Evolutionary conservation across 1,140 invertebrate genomes (phyloP).

Genomic region (Conus ventricosus): DNA sequence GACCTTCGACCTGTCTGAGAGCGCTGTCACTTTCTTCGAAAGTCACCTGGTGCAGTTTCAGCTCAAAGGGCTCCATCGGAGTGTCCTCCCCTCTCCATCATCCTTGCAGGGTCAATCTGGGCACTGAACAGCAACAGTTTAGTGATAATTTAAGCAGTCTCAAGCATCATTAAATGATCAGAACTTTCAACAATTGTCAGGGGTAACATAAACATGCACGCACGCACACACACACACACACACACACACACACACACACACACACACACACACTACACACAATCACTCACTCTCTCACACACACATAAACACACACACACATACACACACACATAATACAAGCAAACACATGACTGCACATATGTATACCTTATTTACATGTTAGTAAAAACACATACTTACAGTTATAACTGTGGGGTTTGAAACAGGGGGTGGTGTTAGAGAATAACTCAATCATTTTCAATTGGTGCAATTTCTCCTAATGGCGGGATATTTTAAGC

Average conservation of each 20-base stretch:
- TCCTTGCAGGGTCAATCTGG: conserved; percentile 29
- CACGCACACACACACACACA: neutral
- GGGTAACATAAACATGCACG: neutral
- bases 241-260: conserved; percentile 8
- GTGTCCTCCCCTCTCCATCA: conserved; percentile 27
- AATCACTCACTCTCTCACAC: too few relatives aligned
- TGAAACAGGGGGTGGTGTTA: too few relatives aligned
- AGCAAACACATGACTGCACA: too few relatives aligned
- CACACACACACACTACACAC: conserved; percentile 6
- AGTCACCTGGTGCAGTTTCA: conserved; percentile 68
- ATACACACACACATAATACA: neutral
- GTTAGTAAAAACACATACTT: too few relatives aligned
- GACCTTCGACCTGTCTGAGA: conserved; percentile 14
- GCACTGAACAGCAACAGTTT: neutral
- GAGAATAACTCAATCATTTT: too few relatives aligned
- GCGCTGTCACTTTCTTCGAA: conserved; percentile 53
- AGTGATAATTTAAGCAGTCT: too few relatives aligned
- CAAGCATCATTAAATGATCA: too few relatives aligned
- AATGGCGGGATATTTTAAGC: too few relatives aligned
- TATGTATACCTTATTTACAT: too few relatives aligned
- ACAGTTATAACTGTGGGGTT: too few relatives aligned
- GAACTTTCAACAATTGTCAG: neutral
- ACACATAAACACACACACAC: neutral
- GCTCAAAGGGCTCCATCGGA: conserved; percentile 71
- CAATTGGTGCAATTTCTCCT: too few relatives aligned